Evolutionary conservation across 1,140 invertebrate genomes (phyloP).

Genomic region (Atta colombica): DNA sequence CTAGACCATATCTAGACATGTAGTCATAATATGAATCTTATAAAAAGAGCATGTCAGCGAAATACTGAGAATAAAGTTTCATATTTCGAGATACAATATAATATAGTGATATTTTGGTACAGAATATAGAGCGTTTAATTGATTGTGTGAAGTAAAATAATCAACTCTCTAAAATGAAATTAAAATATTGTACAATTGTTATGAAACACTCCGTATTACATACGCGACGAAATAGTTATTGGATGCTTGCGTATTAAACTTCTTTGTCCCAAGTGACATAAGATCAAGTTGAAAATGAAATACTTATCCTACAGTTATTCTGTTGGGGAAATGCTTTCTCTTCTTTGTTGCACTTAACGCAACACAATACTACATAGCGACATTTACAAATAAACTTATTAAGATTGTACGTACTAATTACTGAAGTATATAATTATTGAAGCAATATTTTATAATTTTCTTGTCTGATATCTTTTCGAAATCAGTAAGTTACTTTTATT

Average conservation of each 20-base stretch:
- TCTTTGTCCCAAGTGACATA: not conserved
- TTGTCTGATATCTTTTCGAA: not conserved
- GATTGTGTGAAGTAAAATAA: not conserved
- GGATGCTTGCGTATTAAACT: not conserved
- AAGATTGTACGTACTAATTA: not conserved
- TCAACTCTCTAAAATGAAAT: not conserved
- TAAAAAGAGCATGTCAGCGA: not conserved
- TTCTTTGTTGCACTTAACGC: not conserved
- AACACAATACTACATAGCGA: not conserved
- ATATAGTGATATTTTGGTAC: not conserved
- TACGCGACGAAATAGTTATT: not conserved
- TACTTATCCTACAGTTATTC: not conserved
- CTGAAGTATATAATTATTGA: not conserved
- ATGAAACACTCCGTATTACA: not conserved
- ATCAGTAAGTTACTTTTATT: not conserved
- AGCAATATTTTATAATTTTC: not conserved
- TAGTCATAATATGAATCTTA: no score
- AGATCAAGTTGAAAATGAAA: constrained; percentile 11
- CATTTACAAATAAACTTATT: not conserved
- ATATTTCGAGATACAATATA: not conserved
- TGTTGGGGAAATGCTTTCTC: not conserved
- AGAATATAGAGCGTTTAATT: not conserved
- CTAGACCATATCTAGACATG: no score
- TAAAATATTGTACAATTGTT: constrained; percentile 1
- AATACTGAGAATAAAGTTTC: not conserved